Evolutionary conservation across 2,113 vertebrate species (phyloP).

Genomic region (Siniperca chuatsi): DNA sequence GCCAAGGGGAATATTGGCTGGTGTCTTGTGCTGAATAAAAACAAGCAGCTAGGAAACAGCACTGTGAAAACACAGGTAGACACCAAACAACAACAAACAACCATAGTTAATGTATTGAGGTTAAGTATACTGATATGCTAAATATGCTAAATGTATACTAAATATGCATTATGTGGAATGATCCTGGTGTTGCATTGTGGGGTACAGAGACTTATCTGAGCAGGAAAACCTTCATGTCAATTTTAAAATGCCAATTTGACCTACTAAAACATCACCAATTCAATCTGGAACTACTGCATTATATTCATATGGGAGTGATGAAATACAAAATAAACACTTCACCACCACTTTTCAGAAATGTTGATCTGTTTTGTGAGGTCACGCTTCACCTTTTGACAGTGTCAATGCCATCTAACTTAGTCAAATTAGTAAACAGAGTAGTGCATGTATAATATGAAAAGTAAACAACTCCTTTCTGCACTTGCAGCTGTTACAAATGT

Average conservation of each 20-base stretch:
- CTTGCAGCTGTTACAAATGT: neutral
- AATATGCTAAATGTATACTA: neutral
- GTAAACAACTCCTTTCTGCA: neutral
- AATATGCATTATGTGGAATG: constrained; percentile 61
- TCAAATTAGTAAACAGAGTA: neutral
- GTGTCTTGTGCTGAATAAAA: constrained; percentile 67
- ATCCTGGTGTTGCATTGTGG: constrained; percentile 35
- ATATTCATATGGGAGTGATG: neutral
- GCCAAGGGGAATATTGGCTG: constrained; percentile 75
- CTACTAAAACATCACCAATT: constrained; percentile 29
- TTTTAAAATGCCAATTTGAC: constrained; percentile 32
- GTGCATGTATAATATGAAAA: neutral
- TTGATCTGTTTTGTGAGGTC: constrained; percentile 7
- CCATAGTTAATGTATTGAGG: constrained; percentile 55
- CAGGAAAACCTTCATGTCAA: constrained; percentile 5
- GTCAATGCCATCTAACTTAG: neutral
- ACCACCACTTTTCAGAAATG: neutral
- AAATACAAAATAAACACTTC: constrained; percentile 22
- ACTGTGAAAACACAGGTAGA: constrained; percentile 54
- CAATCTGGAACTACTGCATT: constrained; percentile 28
- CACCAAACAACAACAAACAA: constrained; percentile 66
- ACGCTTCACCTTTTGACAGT: neutral
- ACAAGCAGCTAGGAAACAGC: constrained; percentile 63
- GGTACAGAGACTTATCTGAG: constrained; percentile 19
- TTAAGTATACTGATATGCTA: constrained; percentile 41